Evolutionary conservation across 1,140 invertebrate genomes (phyloP), one percentile per base, ranked within the genome.

Genomic region (Macrosteles quadrilineatus): DNA sequence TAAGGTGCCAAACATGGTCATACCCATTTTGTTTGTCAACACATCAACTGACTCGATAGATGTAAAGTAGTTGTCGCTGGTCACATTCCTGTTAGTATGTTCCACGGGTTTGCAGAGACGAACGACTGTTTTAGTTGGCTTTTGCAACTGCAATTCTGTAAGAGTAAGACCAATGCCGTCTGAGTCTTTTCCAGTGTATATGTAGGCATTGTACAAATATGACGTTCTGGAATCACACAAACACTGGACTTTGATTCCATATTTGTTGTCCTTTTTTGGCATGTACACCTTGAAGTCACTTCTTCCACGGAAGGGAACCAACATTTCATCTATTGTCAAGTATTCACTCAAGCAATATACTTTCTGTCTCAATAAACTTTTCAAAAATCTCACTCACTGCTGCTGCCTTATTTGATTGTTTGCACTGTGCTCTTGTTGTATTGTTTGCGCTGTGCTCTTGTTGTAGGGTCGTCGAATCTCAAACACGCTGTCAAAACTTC

Each of bases 1-100:
- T 45, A 83, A 53, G n/a, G 81, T 83, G 23, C 81, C 82, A 43
- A 21, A 81, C 73, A 65, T 80, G 30, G 79, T 78, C 55, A 83
- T 69, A 67, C 73, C 19, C 31, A 50, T 71, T 27, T 73, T 68
- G 40, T 79, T 69, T 73, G 67, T 75, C 53, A 81, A 73, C 63
- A 67, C 65, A 53, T 80, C 68, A 36, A 78, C 73, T 31, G 81
- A 72, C 72, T 78, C 69, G 25, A 80, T 71, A 27, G 79, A 81
- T 27, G 72, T 74, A 73, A 82, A 82, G 77, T 78, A 81, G 71
- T 82, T 81, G 63, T 81, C 79, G 19, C 71, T 74, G 12, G 78
- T 81, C 11, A 80, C 63, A 67, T 78, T 80, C 72, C 78, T 70
- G 30, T 79, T 71, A 27, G 75, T 76, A 31, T 72, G 66, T 71